These are phyloP conservation scores for Drosophila athabasca DNA, from an alignment of 1,140 invertebrate genomes.

Conservation along the genomic window DNA sequence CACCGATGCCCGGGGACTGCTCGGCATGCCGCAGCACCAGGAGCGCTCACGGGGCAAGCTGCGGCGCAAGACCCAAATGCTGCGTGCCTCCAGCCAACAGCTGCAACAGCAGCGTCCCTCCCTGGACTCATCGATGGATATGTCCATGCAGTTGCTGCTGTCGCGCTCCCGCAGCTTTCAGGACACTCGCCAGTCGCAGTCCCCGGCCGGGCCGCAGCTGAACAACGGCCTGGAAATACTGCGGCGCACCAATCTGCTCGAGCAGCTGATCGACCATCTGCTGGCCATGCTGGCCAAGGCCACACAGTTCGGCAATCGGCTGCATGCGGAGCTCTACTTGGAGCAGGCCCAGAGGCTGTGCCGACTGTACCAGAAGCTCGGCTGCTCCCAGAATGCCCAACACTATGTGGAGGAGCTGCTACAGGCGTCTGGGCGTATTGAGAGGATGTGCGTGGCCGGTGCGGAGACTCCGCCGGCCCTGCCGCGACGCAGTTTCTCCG, in stretches of 20 bases:
- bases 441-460: conserved; percentile 15
- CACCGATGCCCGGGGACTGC: conserved; percentile 55
- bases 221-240: conserved; percentile 84
- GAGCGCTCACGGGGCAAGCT: conserved; percentile 55
- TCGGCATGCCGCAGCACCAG: conserved; percentile 70
- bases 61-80: conserved; percentile 62
- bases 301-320: conserved; percentile 82
- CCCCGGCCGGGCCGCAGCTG: conserved; percentile 26
- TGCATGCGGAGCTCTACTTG: conserved; percentile 87
- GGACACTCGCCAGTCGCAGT: background rate
- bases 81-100: conserved; percentile 75
- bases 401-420: conserved; percentile 85
- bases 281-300: conserved; percentile 61
- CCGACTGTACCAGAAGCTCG: conserved; percentile 86
- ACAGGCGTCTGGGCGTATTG: conserved; percentile 71
- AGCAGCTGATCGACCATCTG: conserved; percentile 85
- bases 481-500: background rate
- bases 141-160: conserved; percentile 70
- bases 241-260: conserved; percentile 85
- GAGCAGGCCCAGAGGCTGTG: conserved; percentile 88
- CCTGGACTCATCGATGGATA: conserved; percentile 73
- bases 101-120: conserved; percentile 59
- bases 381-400: conserved; percentile 84
- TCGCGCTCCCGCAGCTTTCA: background rate
- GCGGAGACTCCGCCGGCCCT: conserved; percentile 9